phyloP scores from a whole-genome alignment of 2,797 vertebrate species.

The Alca torda region DNA sequence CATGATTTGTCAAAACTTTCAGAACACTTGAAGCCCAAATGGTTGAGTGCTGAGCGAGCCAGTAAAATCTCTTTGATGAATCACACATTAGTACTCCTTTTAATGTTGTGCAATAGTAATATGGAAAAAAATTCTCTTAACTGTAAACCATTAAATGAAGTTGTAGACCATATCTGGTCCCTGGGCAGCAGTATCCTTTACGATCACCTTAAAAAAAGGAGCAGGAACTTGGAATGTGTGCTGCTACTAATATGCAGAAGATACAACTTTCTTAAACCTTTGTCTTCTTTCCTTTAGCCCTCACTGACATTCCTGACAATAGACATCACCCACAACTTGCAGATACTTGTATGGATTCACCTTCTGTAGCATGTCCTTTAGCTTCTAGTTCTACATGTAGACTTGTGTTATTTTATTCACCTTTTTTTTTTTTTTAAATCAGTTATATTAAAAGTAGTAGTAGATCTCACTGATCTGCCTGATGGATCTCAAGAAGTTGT shows the following conservation, averaged over 20 bases:
- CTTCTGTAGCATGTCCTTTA: not conserved
- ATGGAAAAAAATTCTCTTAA: not conserved
- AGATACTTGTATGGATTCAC: not conserved
- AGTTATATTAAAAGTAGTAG: not conserved
- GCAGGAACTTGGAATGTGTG: not conserved
- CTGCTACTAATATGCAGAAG: not conserved
- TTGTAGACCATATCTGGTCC: not conserved
- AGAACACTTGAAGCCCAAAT: not conserved
- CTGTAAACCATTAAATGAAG: not conserved
- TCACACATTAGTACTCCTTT: not conserved
- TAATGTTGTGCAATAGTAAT: not conserved
- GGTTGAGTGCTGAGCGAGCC: not conserved
- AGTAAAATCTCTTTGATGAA: conserved; percentile 9
- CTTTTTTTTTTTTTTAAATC: too few relatives aligned
- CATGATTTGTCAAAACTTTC: conserved; percentile 10
- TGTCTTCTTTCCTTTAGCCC: not conserved
- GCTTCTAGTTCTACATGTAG: not conserved
- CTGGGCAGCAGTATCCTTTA: not conserved
- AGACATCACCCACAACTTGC: not conserved
- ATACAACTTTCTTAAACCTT: not conserved
- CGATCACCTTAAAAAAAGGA: not conserved
- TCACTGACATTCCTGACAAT: not conserved
- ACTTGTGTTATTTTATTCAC: not conserved
- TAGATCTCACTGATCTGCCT: not conserved
- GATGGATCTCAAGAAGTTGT: not conserved